Conservation (phyloP, 2,113 vertebrate species). For the Platichthys stellatus region DNA sequence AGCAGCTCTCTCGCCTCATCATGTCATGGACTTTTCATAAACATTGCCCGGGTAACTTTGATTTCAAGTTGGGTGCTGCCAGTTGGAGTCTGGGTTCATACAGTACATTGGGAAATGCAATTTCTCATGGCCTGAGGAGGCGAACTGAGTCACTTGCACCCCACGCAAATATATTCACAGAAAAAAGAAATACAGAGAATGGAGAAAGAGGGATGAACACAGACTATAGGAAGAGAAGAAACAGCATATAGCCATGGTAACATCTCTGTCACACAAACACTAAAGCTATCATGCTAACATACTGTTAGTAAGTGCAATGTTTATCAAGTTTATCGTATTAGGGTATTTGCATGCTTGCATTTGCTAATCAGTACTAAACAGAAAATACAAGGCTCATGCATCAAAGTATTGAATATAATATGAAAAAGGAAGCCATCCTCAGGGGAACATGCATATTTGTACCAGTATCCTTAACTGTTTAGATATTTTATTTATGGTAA, state of each 20-base stretch:
- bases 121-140: neutral
- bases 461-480: neutral
- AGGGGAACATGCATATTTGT: neutral
- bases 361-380: neutral
- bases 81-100: neutral
- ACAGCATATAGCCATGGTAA: neutral
- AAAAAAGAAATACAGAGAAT: neutral
- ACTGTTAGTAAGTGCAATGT: neutral
- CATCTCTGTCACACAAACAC: neutral
- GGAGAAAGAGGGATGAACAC: neutral
- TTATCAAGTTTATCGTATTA: neutral
- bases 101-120: constrained; percentile 9
- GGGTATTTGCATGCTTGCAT: neutral
- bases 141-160: neutral
- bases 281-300: neutral
- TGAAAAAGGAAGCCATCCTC: neutral
- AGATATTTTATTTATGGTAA: neutral
- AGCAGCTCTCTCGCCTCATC: neutral
- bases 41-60: constrained; percentile 22
- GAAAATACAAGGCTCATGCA: neutral
- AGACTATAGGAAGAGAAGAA: neutral
- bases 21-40: constrained; percentile 2
- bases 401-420: neutral
- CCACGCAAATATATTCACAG: neutral
- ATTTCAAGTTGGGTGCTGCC: constrained; percentile 1